Conservation (phyloP, 2,113 vertebrate species). For the Struthidea cinerea region DNA sequence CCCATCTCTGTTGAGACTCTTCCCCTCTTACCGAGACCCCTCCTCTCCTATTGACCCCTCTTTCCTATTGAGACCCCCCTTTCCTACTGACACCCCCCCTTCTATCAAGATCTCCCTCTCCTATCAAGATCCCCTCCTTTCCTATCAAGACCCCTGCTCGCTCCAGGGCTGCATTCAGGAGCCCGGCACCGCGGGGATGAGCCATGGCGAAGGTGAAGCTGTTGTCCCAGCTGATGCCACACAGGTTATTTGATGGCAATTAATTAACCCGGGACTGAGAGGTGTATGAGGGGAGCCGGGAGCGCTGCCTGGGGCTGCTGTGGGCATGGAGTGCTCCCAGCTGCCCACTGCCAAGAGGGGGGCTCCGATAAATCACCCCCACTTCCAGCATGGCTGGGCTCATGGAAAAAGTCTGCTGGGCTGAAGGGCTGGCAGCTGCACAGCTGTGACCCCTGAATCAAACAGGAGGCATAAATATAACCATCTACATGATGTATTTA, state of each 20-base stretch:
- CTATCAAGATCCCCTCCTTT: background rate
- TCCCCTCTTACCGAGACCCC: background rate
- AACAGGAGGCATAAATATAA: background rate
- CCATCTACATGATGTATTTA: fast-evolving
- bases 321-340: background rate
- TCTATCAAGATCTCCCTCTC: background rate
- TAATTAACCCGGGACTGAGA: conserved; percentile 44
- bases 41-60: background rate
- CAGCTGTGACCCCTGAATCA: background rate
- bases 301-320: background rate
- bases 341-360: background rate
- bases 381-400: background rate
- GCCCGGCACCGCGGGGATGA: fast-evolving
- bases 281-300: background rate
- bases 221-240: background rate
- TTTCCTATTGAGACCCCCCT: background rate
- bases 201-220: background rate
- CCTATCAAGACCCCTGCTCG: background rate
- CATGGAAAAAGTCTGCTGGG: background rate
- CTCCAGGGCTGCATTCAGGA: background rate
- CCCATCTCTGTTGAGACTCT: background rate
- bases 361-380: fast-evolving
- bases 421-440: background rate
- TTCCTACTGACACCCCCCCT: background rate
- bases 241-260: background rate